A percentile compares a stretch with the other conserved stretches of the same genome.
Conservation (phyloP, 2,113 vertebrate species). For the Callopanchax toddi region DNA sequence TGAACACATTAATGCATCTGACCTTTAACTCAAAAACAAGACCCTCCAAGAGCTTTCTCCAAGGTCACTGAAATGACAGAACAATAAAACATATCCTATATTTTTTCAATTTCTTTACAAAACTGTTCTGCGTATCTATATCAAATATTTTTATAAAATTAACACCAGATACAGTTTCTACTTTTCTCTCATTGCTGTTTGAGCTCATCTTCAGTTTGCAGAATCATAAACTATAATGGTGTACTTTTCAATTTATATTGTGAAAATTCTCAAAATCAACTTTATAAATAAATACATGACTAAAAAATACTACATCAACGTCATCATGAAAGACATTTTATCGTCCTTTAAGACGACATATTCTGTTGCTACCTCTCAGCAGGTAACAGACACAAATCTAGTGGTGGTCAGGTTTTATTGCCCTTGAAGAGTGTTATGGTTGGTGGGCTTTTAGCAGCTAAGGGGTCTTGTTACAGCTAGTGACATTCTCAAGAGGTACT, state of each 20-base stretch:
- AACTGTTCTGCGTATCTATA: background rate
- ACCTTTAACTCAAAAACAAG: conserved; percentile 38
- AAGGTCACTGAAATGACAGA: conserved; percentile 15
- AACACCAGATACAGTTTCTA: no score
- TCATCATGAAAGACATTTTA: background rate
- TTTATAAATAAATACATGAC: no score
- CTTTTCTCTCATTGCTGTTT: background rate
- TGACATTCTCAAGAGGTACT: conserved; percentile 68
- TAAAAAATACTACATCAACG: no score
- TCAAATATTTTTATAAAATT: no score
- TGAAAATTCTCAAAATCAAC: no score
- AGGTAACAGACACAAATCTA: conserved; percentile 74
- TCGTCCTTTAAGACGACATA: background rate
- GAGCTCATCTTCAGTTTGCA: background rate
- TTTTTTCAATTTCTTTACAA: background rate
- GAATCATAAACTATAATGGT: no score
- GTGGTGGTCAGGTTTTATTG: conserved; percentile 84
- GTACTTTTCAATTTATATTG: no score
- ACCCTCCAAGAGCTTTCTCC: background rate
- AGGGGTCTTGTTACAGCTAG: conserved; percentile 78
- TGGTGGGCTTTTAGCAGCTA: conserved; percentile 37
- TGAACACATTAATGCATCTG: conserved; percentile 43
- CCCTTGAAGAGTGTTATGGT: conserved; percentile 38
- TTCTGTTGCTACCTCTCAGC: conserved; percentile 74
- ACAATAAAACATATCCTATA: background rate